Conservation (phyloP, 2,888 invertebrate genomes). For the Steinernema scapterisci region DNA sequence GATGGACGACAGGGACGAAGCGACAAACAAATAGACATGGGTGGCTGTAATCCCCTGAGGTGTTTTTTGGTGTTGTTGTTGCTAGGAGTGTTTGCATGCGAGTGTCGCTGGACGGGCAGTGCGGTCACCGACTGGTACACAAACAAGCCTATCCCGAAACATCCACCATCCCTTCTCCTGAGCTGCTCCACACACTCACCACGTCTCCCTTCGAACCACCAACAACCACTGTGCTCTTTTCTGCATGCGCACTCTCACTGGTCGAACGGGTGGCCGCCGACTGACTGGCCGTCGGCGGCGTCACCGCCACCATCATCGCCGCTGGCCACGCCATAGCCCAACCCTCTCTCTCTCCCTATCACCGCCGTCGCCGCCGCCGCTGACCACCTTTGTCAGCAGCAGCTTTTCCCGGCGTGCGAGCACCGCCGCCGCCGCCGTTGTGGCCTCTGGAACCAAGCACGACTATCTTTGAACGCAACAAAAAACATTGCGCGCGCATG, state of each 20-base stretch:
- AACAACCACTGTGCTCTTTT: background rate
- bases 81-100: slow-evolving; percentile 33
- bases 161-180: slow-evolving; percentile 31
- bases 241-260: slow-evolving; percentile 31
- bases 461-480: slow-evolving; percentile 31
- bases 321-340: slow-evolving; percentile 31
- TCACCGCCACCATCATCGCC: slow-evolving; percentile 13
- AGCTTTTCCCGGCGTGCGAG: slow-evolving; percentile 26
- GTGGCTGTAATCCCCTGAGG: slow-evolving; percentile 33
- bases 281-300: slow-evolving; percentile 20
- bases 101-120: slow-evolving; percentile 32
- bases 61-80: slow-evolving; percentile 33
- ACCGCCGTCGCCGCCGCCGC: background rate
- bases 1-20: slow-evolving; percentile 29
- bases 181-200: slow-evolving; percentile 24
- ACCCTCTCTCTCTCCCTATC: background rate
- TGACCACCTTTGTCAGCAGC: slow-evolving; percentile 27
- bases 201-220: background rate
- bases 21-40: slow-evolving; percentile 31
- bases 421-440: slow-evolving; percentile 8
- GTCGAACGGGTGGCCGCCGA: background rate
- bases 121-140: slow-evolving; percentile 33
- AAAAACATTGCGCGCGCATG: slow-evolving; percentile 30
- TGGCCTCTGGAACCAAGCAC: slow-evolving; percentile 32
- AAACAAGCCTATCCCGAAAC: slow-evolving; percentile 33